Conservation (phyloP, 1,140 invertebrate species). For the Achroia grisella region DNA sequence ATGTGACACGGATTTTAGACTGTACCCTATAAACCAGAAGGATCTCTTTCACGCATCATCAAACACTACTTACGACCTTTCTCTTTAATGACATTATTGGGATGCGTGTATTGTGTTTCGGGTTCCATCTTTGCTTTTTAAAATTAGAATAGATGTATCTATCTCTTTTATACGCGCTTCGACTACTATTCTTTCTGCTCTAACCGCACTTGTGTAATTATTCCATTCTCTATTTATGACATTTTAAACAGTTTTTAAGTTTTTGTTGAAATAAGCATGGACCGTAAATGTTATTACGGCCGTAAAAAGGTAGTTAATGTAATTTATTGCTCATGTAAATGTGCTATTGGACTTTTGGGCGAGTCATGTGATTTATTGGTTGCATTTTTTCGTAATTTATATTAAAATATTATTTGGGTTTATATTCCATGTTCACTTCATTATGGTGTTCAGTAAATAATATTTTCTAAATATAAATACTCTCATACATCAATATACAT, state of each 20-base stretch:
- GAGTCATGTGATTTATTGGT: slow-evolving; percentile 35
- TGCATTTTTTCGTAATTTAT: slow-evolving; percentile 18
- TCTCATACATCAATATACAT: too few relatives aligned
- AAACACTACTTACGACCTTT: slow-evolving; percentile 44
- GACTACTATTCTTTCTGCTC: slow-evolving; percentile 19
- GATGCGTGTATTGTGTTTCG: slow-evolving; percentile 63
- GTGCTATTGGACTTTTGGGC: slow-evolving; percentile 33
- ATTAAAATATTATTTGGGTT: slow-evolving; percentile 8
- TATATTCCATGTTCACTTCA: slow-evolving; percentile 1
- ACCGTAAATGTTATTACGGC: slow-evolving; percentile 50
- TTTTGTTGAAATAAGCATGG: slow-evolving; percentile 57
- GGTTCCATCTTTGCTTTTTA: slow-evolving; percentile 72
- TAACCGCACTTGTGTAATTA: slow-evolving; percentile 55
- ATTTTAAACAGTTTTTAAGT: slow-evolving; percentile 58
- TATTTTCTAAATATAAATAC: not conserved
- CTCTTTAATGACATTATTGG: slow-evolving; percentile 43
- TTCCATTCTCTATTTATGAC: slow-evolving; percentile 56
- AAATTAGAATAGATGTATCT: slow-evolving; percentile 57
- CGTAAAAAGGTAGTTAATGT: slow-evolving; percentile 53
- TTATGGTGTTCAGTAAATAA: slow-evolving; percentile 3
- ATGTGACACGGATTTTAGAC: slow-evolving; percentile 39
- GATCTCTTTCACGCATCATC: slow-evolving; percentile 37
- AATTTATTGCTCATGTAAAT: slow-evolving; percentile 51
- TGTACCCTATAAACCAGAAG: slow-evolving; percentile 35
- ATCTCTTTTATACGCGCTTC: slow-evolving; percentile 34